These are phyloP conservation scores for Bembecia ichneumoniformis DNA, from an alignment of 2,888 invertebrate genomes.

Conservation along the genomic window DNA sequence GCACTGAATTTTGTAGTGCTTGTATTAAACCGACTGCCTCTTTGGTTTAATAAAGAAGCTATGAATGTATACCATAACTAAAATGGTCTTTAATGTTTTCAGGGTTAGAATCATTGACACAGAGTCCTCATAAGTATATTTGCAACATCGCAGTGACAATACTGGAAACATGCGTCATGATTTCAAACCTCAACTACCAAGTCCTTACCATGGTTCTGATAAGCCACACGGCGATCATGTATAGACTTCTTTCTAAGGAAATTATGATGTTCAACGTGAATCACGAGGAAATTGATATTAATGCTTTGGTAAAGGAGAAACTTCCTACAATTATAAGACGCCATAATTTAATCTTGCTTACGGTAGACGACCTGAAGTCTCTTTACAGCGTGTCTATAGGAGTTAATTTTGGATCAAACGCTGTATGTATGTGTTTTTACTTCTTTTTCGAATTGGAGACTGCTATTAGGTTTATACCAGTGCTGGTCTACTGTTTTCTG, in stretches of 20 bases:
- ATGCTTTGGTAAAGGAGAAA: constrained; percentile 21
- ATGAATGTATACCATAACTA: too few species aligned
- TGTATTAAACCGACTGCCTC: too few species aligned
- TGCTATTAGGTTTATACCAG: constrained; percentile 39
- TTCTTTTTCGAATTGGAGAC: constrained; percentile 39
- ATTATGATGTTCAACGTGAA: constrained; percentile 26
- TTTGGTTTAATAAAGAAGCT: too few species aligned
- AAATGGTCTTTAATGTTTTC: not conserved
- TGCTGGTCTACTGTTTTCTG: constrained; percentile 40
- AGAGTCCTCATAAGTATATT: constrained; percentile 35
- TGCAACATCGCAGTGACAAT: constrained; percentile 28
- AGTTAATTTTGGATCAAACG: constrained; percentile 46
- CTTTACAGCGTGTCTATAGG: constrained; percentile 50
- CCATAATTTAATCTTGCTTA: constrained; percentile 31
- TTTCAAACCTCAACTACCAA: constrained; percentile 41
- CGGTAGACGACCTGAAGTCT: constrained; percentile 29
- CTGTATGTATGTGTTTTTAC: constrained; percentile 42
- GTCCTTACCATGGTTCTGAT: constrained; percentile 40
- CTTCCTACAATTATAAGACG: constrained; percentile 31
- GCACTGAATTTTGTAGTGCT: too few species aligned
- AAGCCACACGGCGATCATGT: constrained; percentile 45
- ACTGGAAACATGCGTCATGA: constrained; percentile 33
- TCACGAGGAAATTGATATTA: constrained; percentile 13
- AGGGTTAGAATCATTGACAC: constrained; percentile 42
- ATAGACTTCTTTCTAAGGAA: constrained; percentile 38